Conservation (phyloP, 2,888 invertebrate species). For the Antitype chi region DNA sequence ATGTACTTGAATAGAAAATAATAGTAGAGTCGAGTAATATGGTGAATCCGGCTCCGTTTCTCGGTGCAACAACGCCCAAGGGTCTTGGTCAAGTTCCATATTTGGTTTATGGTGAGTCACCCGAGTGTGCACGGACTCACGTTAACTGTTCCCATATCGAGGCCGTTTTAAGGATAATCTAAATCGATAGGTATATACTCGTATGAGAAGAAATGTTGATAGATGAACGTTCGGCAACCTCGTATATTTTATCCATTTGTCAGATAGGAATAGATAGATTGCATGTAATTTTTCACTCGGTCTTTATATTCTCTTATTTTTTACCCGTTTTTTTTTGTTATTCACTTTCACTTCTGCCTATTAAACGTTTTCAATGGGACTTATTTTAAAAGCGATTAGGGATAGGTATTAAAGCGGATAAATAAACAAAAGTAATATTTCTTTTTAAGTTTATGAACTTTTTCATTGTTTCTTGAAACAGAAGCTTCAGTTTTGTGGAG, state of each 20-base stretch:
- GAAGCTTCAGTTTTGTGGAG: constrained; percentile 31
- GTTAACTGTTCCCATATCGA: constrained; percentile 73
- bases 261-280: constrained; percentile 48
- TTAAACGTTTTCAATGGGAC: constrained; percentile 4
- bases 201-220: constrained; percentile 59
- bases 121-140: constrained; percentile 66
- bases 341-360: constrained; percentile 9
- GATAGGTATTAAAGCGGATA: constrained; percentile 7
- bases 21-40: constrained; percentile 52
- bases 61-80: constrained; percentile 66
- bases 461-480: constrained; percentile 43
- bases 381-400: constrained; percentile 15
- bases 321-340: not conserved
- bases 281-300: constrained; percentile 37
- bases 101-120: constrained; percentile 81
- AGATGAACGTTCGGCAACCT: constrained; percentile 62
- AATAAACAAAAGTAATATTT: constrained; percentile 17
- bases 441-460: constrained; percentile 28
- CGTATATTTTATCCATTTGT: constrained; percentile 59
- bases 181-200: constrained; percentile 63
- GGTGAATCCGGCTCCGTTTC: constrained; percentile 73
- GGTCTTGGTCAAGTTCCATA: constrained; percentile 77
- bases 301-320: constrained; percentile 28
- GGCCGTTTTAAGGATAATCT: constrained; percentile 72
- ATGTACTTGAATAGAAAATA: constrained; percentile 57